Evolutionary conservation across 2,113 vertebrate genomes (phyloP).

Genomic region (Catharus fuscescens): DNA sequence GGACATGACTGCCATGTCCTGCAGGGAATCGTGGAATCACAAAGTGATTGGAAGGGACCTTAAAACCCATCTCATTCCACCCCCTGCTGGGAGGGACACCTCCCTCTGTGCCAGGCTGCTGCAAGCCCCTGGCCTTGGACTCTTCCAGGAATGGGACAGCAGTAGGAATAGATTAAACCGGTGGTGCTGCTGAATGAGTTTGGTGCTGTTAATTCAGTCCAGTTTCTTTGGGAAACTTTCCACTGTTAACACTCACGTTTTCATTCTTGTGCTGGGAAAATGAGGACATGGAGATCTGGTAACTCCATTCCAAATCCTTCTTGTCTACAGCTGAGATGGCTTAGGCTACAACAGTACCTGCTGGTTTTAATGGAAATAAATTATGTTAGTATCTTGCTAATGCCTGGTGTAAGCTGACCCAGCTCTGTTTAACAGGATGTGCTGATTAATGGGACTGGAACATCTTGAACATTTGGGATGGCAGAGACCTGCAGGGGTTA

Average conservation of each 20-base stretch:
- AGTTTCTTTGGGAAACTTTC: background rate
- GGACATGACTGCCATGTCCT: background rate
- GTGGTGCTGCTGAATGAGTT: background rate
- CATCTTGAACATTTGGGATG: background rate
- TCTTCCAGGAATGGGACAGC: background rate
- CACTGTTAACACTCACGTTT: background rate
- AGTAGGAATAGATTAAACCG: background rate
- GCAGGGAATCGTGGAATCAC: background rate
- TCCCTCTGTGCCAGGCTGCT: background rate
- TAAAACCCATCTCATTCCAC: background rate
- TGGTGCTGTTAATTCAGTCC: background rate
- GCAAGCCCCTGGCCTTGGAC: background rate
- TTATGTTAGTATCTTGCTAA: background rate
- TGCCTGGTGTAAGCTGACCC: background rate
- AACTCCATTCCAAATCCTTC: background rate
- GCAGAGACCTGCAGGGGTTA: conserved; percentile 14
- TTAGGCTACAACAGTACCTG: background rate
- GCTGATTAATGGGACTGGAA: background rate
- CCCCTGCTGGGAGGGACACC: background rate
- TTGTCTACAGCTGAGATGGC: background rate
- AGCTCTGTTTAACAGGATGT: background rate
- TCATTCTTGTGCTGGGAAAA: background rate
- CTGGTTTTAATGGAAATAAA: background rate
- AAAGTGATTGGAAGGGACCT: background rate
- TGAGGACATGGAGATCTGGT: background rate